Conservation (phyloP, 2,888 invertebrate species). For the Odontocerum albicorne region DNA sequence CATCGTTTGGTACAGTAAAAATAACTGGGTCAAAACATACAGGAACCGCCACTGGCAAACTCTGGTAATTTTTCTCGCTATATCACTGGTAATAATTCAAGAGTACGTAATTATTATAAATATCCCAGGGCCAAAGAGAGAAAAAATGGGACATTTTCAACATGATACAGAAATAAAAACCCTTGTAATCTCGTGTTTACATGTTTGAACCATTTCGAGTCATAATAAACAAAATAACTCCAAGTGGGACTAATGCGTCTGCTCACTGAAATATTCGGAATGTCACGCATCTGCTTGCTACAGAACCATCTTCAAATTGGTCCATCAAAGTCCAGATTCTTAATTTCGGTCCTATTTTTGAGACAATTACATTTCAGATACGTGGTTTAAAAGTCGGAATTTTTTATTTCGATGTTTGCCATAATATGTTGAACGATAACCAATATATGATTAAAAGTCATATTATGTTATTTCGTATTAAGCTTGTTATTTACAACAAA, state of each 20-base stretch:
- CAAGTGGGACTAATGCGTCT: slow-evolving; percentile 1
- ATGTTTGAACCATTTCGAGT: slow-evolving; percentile 6
- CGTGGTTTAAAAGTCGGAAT: no score
- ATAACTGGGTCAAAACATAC: no score
- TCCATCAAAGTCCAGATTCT: neutral
- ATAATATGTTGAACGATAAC: no score
- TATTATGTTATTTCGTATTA: no score
- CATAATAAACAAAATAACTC: slow-evolving; percentile 9
- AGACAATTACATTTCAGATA: no score
- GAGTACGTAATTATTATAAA: neutral
- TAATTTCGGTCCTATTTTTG: no score
- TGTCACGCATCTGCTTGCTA: no score
- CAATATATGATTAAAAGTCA: no score
- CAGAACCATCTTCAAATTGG: neutral
- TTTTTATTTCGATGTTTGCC: no score
- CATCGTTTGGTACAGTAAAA: no score
- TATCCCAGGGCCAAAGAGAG: neutral
- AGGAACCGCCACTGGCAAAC: no score
- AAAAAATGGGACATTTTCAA: neutral
- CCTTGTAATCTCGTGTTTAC: slow-evolving; percentile 5
- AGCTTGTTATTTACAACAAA: no score
- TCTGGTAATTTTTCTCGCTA: neutral
- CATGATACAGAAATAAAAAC: neutral
- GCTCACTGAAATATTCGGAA: slow-evolving; percentile 10
- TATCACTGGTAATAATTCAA: neutral